A percentile compares a stretch with the other conserved stretches of the same genome.
Evolutionary conservation across 1,140 invertebrate species (phyloP).

Genomic region (Drosophila truncata): DNA sequence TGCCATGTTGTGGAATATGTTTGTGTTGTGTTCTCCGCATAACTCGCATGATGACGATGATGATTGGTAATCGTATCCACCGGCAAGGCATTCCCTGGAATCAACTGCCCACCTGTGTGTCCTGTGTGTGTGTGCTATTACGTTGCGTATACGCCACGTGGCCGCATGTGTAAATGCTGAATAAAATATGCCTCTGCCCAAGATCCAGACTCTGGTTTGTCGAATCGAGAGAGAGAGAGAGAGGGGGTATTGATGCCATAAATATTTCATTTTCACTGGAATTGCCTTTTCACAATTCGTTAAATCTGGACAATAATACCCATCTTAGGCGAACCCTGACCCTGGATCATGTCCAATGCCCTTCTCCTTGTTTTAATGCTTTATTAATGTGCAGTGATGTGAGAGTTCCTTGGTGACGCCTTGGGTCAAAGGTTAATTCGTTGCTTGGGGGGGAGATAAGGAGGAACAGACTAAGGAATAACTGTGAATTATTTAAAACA

Average conservation of each 20-base stretch:
- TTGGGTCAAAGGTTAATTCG: constrained; percentile 39
- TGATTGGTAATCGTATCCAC: constrained; percentile 40
- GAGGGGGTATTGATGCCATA: constrained; percentile 16
- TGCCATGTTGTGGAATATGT: constrained; percentile 10
- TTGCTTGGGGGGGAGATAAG: background rate
- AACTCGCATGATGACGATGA: constrained; percentile 31
- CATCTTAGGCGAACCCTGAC: constrained; percentile 1
- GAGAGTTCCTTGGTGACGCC: constrained; percentile 21
- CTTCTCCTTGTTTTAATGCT: constrained; percentile 25
- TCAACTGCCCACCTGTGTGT: constrained; percentile 10
- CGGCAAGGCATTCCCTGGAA: constrained; percentile 13
- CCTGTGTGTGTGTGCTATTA: too few relatives aligned
- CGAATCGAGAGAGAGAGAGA: constrained; percentile 3
- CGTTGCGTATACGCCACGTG: constrained; percentile 39
- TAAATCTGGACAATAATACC: constrained; percentile 47
- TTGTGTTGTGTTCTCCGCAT: constrained; percentile 1
- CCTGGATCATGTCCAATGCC: background rate
- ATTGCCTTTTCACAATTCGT: constrained; percentile 53
- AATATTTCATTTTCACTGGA: constrained; percentile 48
- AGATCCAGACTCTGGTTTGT: background rate
- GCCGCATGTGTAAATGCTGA: constrained; percentile 26
- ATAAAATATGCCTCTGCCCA: constrained; percentile 18
- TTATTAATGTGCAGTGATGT: constrained; percentile 42
- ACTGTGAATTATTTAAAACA: background rate
- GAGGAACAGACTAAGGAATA: background rate